Conservation (phyloP, 2,113 vertebrate species). For the Thomomys bottae region DNA sequence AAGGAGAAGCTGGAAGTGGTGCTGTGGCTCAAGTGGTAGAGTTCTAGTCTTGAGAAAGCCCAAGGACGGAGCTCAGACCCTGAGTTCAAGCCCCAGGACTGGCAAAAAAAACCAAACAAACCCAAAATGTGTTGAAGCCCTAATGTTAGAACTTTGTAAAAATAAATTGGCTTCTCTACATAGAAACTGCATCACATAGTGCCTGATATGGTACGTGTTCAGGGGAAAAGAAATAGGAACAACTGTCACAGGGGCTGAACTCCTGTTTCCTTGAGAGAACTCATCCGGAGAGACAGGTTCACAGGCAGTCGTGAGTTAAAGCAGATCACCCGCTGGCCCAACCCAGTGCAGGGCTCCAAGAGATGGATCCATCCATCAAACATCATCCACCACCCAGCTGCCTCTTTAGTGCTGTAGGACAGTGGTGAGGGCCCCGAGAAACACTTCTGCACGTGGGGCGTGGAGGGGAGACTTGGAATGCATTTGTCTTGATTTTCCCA, state of each 20-base stretch:
- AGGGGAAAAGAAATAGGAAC: not conserved
- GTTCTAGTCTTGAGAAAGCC: too few relatives aligned
- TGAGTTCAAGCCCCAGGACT: too few relatives aligned
- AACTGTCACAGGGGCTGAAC: not conserved
- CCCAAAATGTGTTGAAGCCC: too few relatives aligned
- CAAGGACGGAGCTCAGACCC: too few relatives aligned
- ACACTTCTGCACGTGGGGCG: not conserved
- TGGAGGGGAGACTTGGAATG: not conserved
- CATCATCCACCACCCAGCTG: not conserved
- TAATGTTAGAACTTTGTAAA: not conserved
- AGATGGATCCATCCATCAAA: conserved; percentile 41
- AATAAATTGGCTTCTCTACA: not conserved
- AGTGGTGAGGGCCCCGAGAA: not conserved
- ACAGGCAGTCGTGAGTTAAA: conserved; percentile 62
- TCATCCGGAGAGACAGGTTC: conserved; percentile 60
- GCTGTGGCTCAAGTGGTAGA: too few relatives aligned
- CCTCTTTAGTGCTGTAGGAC: not conserved
- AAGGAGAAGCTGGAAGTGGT: too few relatives aligned
- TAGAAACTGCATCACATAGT: rapidly evolving
- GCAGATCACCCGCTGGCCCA: conserved; percentile 30
- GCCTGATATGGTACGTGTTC: not conserved
- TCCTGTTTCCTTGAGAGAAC: not conserved
- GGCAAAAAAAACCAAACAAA: too few relatives aligned
- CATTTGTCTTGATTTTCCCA: not conserved
- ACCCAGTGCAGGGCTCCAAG: not conserved